Percentiles rank a stretch among this genome's conserved stretches.
Evolutionary conservation across 2,888 invertebrate genomes (phyloP).

Genomic region (Zaprionus lineosus): DNA sequence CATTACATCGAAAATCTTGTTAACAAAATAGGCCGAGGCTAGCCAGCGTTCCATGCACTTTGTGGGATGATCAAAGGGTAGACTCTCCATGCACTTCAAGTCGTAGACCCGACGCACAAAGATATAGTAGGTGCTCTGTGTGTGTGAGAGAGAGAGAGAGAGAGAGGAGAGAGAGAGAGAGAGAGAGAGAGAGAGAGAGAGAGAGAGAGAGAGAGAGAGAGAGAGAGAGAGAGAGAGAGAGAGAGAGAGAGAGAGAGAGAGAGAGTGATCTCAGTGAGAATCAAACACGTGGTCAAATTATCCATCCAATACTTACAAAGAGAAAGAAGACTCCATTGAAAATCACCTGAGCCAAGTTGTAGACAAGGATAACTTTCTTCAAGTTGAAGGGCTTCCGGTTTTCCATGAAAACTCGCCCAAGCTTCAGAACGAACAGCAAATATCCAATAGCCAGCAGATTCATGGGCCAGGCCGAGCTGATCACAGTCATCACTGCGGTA

Average conservation of each 20-base stretch:
- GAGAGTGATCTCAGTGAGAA: too few relatives aligned
- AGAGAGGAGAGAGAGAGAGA: too few relatives aligned
- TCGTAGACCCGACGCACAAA: neutral
- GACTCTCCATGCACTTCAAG: conserved; percentile 13
- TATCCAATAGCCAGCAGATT: conserved; percentile 86
- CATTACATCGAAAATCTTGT: conserved; percentile 88
- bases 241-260: too few relatives aligned
- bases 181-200: too few relatives aligned
- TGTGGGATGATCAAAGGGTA: conserved; percentile 2
- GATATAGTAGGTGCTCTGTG: neutral
- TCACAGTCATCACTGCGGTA: too few relatives aligned
- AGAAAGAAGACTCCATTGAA: conserved; percentile 86
- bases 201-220: too few relatives aligned
- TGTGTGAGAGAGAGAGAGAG: too few relatives aligned
- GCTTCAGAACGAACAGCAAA: conserved; percentile 88
- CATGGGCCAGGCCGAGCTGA: conserved; percentile 87
- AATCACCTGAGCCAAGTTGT: conserved; percentile 93
- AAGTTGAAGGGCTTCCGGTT: conserved; percentile 88
- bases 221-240: too few relatives aligned
- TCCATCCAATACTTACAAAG: conserved; percentile 50
- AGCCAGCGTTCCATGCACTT: conserved; percentile 28
- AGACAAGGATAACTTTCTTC: conserved; percentile 87
- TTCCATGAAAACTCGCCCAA: conserved; percentile 89
- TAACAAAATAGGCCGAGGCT: conserved; percentile 57
- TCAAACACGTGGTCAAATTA: neutral